Base-by-base conservation (phyloP, 2,113 vertebrate species). In the Eira barbara region DNA sequence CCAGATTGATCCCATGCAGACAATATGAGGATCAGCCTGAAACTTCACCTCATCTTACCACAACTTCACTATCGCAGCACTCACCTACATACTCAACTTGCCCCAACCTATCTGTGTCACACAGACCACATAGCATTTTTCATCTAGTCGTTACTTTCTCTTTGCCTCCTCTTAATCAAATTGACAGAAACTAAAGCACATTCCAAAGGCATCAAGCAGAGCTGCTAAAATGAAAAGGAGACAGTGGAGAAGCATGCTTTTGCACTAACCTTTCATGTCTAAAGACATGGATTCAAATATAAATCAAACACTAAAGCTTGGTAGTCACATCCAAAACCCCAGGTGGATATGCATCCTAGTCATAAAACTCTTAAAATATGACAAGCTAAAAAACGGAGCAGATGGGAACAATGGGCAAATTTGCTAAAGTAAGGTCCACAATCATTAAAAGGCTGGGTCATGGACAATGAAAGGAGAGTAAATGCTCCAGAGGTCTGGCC, bases 141-240 rank as follows among this genome's bases (percentile, higher is more conserved):
- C 95, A 92, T 91, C 71, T 47, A 21, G 65, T 93, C 4, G 3
- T 81, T 94, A 91, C 78, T 94, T 95, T 95, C 88, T 87, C 92
- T 94, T 90, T 74, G 84, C 27, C 25, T 85, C 76, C 88, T 88
- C 91, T 97, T 93, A 97, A 96, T 97, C 95, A 97, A 93, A 78
- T 2, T 94, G 95, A 93, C 89, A 95, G 96, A 89, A 93, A 93
- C 85, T 81, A 82, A 89, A 91, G 84, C 95, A 97, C 94, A 97
- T 87, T 93, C 93, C 85, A 59, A 88, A 94, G 34, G 67, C 52
- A 95, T 93, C 95, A 96, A 73, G 86, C 91, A 65, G 89, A 86
- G 71, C 36, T 97, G 89, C 80, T 83, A 76, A 93, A 87, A 45
- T 86, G 82, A 97, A 84, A 81, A 93, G 67, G 34, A 91, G 49